These are phyloP conservation scores for Salvelinus namaycush DNA, from an alignment of 2,113 vertebrate genomes.

Conservation along the genomic window DNA sequence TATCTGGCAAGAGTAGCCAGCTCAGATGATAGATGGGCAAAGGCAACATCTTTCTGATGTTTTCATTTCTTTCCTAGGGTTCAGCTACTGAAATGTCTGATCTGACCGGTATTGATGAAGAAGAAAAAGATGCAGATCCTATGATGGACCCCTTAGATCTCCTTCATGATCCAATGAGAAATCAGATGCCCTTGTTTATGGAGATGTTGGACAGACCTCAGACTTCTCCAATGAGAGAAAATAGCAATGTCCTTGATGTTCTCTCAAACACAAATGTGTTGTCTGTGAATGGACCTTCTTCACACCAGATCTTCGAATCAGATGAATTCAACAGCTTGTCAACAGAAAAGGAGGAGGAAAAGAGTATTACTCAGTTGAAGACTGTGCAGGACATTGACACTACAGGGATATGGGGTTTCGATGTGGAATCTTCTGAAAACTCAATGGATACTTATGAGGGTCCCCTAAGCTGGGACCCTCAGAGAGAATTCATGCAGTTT, in stretches of 20 bases:
- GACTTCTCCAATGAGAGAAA: conserved; percentile 49
- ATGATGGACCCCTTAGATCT: conserved; percentile 78
- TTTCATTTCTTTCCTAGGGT: conserved; percentile 62
- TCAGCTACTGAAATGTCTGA: conserved; percentile 83
- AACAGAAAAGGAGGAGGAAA: conserved; percentile 80
- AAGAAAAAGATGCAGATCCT: conserved; percentile 82
- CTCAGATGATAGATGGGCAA: too few relatives aligned
- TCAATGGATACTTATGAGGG: conserved; percentile 84
- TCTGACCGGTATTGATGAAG: conserved; percentile 86
- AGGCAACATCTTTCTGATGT: background rate
- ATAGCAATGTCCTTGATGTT: conserved; percentile 83
- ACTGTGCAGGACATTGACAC: conserved; percentile 81
- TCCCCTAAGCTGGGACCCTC: conserved; percentile 84
- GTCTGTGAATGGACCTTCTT: conserved; percentile 90
- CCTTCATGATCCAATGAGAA: conserved; percentile 80
- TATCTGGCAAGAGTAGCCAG: too few relatives aligned
- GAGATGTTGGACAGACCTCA: conserved; percentile 53
- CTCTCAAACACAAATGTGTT: conserved; percentile 82
- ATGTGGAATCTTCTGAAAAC: conserved; percentile 79
- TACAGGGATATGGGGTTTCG: conserved; percentile 82
- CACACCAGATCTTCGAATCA: conserved; percentile 81
- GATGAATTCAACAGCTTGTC: conserved; percentile 80
- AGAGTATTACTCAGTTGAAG: conserved; percentile 86
- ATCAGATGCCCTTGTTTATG: conserved; percentile 70
- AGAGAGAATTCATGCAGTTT: conserved; percentile 92